Percentiles rank a stretch among this genome's conserved stretches.
Conservation (phyloP, 2,113 vertebrate species). For the Sinosuthora webbiana region DNA sequence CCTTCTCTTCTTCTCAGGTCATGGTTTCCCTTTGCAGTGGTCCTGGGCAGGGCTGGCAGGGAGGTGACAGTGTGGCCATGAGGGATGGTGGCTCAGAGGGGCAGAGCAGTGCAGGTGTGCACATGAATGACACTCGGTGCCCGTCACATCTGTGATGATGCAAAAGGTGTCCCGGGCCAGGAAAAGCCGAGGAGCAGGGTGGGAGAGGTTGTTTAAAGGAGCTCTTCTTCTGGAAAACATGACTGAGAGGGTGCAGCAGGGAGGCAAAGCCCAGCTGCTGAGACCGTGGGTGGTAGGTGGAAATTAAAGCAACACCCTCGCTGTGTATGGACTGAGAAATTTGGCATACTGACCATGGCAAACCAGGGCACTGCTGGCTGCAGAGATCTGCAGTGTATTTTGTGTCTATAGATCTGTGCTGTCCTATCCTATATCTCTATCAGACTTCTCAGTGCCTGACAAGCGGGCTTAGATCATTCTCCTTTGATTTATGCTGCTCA, state of each 20-base stretch:
- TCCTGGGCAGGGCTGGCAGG: neutral
- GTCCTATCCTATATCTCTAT: neutral
- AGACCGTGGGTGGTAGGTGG: neutral
- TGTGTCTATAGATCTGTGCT: neutral
- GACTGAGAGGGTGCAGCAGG: neutral
- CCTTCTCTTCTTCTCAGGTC: neutral
- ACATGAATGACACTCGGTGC: accelerated
- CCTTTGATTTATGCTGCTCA: neutral
- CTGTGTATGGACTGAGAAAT: neutral
- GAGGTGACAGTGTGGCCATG: neutral
- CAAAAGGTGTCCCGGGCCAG: neutral
- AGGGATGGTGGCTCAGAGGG: neutral
- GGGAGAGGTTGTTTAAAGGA: neutral
- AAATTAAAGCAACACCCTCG: neutral
- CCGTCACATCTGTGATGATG: neutral
- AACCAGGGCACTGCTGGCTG: neutral
- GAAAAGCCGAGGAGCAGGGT: neutral
- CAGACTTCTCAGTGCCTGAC: neutral
- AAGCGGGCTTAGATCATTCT: neutral
- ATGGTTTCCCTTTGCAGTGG: neutral
- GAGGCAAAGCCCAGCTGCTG: neutral
- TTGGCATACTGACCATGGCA: accelerated
- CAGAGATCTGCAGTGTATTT: neutral
- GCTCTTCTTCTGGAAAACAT: neutral
- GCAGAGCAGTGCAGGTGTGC: neutral